Percentiles rank a stretch among this genome's conserved stretches.
Evolutionary conservation across 2,888 invertebrate species (phyloP).

Genomic region (Caenorhabditis angaria): DNA sequence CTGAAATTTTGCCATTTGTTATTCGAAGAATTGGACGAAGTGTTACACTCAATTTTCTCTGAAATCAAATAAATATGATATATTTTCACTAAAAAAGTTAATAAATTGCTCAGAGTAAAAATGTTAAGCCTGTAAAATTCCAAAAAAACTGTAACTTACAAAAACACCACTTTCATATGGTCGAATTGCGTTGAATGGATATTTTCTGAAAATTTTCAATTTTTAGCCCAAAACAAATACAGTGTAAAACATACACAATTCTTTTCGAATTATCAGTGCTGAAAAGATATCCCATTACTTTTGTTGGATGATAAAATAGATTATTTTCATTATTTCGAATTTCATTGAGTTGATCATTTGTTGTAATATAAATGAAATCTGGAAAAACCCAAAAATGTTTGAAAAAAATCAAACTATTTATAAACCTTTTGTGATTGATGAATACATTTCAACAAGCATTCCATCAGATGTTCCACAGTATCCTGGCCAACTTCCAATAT

Average conservation of each 20-base stretch:
- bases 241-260: constrained; percentile 20
- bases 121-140: too few relatives aligned
- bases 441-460: constrained; percentile 33
- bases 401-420: background rate
- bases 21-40: constrained; percentile 30
- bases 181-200: constrained; percentile 19
- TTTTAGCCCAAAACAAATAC: too few relatives aligned
- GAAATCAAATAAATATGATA: too few relatives aligned
- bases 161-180: constrained; percentile 25
- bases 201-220: constrained; percentile 5
- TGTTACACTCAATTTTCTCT: constrained; percentile 27
- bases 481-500: constrained; percentile 36
- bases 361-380: constrained; percentile 16
- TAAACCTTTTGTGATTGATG: constrained; percentile 13
- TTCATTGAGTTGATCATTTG: constrained; percentile 25
- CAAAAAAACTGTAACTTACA: constrained; percentile 17
- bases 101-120: too few relatives aligned
- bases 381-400: background rate
- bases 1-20: constrained; percentile 9
- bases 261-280: constrained; percentile 11
- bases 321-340: constrained; percentile 29
- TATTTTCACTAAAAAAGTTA: too few relatives aligned
- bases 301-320: constrained; percentile 33
- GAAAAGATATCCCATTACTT: constrained; percentile 29
- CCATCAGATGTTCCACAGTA: constrained; percentile 41